phyloP scores from a whole-genome alignment of 2,888 invertebrate genomes.

The Trachelus troglodyta region DNA sequence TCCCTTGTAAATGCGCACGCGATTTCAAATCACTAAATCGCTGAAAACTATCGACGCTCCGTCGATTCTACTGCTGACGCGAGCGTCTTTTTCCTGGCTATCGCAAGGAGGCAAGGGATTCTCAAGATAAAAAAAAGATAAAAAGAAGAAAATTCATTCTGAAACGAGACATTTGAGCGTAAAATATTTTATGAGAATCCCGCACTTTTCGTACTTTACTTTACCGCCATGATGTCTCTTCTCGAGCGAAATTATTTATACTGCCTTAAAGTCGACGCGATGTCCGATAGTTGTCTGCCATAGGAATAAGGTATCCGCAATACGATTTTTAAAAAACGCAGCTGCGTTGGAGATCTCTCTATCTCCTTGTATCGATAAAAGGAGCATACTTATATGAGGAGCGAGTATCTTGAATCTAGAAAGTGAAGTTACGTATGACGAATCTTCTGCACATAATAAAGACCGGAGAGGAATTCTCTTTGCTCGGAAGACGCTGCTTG shows the following conservation, averaged over 20 bases:
- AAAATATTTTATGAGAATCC: background rate
- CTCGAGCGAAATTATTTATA: background rate
- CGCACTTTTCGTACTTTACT: background rate
- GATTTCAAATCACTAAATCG: background rate
- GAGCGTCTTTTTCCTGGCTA: background rate
- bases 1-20: background rate
- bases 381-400: background rate
- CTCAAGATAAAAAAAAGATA: background rate
- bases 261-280: background rate
- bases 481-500: background rate
- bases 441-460: background rate
- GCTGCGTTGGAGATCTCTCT: background rate
- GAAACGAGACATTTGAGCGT: background rate
- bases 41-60: background rate
- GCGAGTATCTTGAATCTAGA: background rate
- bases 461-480: background rate
- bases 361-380: background rate
- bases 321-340: background rate
- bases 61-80: background rate
- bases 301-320: background rate
- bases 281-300: background rate
- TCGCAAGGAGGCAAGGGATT: background rate
- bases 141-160: background rate
- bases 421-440: background rate
- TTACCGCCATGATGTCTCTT: background rate